phyloP scores from a whole-genome alignment of 2,888 invertebrate genomes.

The Himalopsyche kuldschensis region DNA sequence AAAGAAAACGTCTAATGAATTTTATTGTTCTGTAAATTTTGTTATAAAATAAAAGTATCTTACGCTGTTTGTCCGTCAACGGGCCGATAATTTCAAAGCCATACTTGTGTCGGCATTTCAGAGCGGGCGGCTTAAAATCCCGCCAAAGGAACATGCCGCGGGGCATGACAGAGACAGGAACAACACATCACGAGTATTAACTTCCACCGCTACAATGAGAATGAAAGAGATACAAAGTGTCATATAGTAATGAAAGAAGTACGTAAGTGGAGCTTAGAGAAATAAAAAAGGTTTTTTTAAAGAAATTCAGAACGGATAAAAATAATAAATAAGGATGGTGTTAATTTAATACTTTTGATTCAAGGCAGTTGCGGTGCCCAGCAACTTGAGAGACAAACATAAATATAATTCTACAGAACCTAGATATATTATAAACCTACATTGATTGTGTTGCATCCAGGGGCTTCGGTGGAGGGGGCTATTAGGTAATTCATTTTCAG shows the following conservation, averaged over 20 bases:
- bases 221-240: not conserved
- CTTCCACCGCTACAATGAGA: not conserved
- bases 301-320: not conserved
- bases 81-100: conserved; percentile 18
- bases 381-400: not conserved
- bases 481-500: no score
- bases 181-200: not conserved
- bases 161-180: not conserved
- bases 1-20: not conserved
- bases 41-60: not conserved
- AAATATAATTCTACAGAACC: not conserved
- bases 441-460: no score
- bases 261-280: not conserved
- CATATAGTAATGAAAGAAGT: not conserved
- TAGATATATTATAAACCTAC: no score
- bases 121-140: conserved; percentile 4
- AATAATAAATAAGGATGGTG: not conserved
- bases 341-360: not conserved
- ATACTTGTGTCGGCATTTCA: conserved; percentile 12
- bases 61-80: not conserved
- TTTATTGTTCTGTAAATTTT: not conserved
- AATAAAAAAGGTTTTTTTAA: not conserved
- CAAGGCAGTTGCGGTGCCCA: not conserved
- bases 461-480: no score
- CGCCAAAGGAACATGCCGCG: conserved; percentile 22